Conservation (phyloP, 2,113 vertebrate genomes). For the Pluvialis apricaria region DNA sequence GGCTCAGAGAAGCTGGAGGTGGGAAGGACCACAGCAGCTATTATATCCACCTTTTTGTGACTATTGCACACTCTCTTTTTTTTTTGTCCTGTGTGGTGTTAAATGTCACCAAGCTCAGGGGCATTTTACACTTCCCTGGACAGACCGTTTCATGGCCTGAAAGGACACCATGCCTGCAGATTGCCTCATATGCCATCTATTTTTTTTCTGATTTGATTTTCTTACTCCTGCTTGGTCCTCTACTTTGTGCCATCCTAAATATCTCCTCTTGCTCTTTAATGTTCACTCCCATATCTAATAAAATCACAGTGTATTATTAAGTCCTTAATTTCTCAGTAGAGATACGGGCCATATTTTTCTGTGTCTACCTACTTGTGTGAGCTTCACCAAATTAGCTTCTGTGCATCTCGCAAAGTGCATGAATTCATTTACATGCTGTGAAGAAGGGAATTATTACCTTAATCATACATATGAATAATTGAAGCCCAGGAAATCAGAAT, state of each 20-base stretch:
- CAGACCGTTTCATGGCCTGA: background rate
- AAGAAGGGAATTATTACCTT: conserved; percentile 50
- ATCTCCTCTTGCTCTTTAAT: background rate
- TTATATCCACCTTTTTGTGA: background rate
- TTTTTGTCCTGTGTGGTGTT: background rate
- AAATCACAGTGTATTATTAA: conserved; percentile 33
- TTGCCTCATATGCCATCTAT: background rate
- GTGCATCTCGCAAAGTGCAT: background rate
- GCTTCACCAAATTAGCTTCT: background rate
- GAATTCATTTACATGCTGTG: conserved; percentile 30
- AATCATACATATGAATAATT: conserved; percentile 31
- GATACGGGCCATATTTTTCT: background rate
- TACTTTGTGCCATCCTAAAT: background rate
- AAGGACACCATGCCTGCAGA: background rate
- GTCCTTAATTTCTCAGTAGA: conserved; percentile 32
- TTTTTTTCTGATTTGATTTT: background rate
- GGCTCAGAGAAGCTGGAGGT: fast-evolving
- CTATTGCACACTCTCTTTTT: background rate
- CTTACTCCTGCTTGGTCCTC: background rate
- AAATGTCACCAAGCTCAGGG: background rate
- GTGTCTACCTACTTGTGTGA: background rate
- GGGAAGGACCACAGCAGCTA: background rate
- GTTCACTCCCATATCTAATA: background rate
- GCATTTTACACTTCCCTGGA: background rate
- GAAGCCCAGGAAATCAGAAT: conserved; percentile 29